Conservation (phyloP, 2,113 vertebrate species). For the Aplodontia rufa region DNA sequence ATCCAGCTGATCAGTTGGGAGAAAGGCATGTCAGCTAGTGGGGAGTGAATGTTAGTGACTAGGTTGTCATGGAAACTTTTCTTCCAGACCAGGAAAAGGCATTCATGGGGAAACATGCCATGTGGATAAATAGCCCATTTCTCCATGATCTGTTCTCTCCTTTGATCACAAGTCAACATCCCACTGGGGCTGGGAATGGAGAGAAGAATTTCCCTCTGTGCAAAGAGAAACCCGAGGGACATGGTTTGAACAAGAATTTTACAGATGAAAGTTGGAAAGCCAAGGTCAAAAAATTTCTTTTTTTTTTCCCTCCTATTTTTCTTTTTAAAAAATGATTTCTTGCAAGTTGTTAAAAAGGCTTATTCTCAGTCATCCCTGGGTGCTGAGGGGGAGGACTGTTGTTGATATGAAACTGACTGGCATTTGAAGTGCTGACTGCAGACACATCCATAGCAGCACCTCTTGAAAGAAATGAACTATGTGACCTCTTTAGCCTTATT, state of each 20-base stretch:
- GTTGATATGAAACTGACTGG: background rate
- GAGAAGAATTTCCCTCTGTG: background rate
- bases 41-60: conserved; percentile 14
- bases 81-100: conserved; percentile 60
- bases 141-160: conserved; percentile 43
- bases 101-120: conserved; percentile 35
- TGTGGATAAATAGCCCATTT: conserved; percentile 67
- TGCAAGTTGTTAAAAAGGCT: conserved; percentile 48
- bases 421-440: conserved; percentile 33
- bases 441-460: background rate
- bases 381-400: background rate
- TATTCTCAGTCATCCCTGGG: background rate
- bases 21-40: conserved; percentile 44
- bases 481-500: conserved; percentile 21
- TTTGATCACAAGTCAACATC: conserved; percentile 50
- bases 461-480: conserved; percentile 48
- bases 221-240: background rate
- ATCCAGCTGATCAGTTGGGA: conserved; percentile 59
- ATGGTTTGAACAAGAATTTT: conserved; percentile 5
- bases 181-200: background rate
- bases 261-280: conserved; percentile 18
- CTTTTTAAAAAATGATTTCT: background rate
- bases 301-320: background rate
- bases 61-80: conserved; percentile 70
- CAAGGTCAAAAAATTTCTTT: conserved; percentile 49